Base-by-base conservation (phyloP, 2,888 invertebrate species). In the Sesia bembeciformis region DNA sequence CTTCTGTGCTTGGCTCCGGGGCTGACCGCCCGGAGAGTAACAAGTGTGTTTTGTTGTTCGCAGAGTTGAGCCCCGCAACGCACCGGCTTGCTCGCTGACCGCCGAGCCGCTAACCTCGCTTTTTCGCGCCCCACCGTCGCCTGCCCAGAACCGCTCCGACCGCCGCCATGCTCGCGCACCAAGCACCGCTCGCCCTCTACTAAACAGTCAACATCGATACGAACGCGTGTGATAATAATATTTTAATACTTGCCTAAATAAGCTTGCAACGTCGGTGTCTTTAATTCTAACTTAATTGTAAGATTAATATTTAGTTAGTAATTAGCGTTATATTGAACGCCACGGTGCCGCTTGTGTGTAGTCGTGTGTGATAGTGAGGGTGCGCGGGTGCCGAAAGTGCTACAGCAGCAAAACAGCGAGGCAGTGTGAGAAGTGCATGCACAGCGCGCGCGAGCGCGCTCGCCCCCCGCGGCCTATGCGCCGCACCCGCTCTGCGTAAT, bases 21-120 rank as follows among this genome's bases (percentile, higher is more conserved):
- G 78, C 78, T 64, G 61, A 68, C 71, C 65, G 78, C 82, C 84
- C 85, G 84, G 86, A 85, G 85, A 88, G 74, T 88, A 89, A 88
- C 87, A 81, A 77, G 81, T 88, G 86, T 88, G 86, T 88, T 88
- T 90, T 90, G 85, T 90, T 90, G 90, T 90, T 90, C 89, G 84
- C 90, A 90, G 90, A 90, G 82, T 88, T 89, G 87, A 84, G 84
- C 80, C 87, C 79, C 84, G 81, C 85, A 84, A 83, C 89, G 87
- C 85, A 84, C 84, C 89, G 87, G 86, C 87, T 88, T 87, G 80
- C 80, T 84, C 86, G 86, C 87, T 83, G 88, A 84, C 85, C 84
- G 85, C 89, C 85, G 87, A 87, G 86, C 88, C 81, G 89, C 87
- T 90, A 89, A 86, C 81, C 84, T 85, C 78, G 88, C 90, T 90